These are phyloP conservation scores for Saxidomus purpurata DNA, from an alignment of 1,140 invertebrate genomes.

Conservation along the genomic window DNA sequence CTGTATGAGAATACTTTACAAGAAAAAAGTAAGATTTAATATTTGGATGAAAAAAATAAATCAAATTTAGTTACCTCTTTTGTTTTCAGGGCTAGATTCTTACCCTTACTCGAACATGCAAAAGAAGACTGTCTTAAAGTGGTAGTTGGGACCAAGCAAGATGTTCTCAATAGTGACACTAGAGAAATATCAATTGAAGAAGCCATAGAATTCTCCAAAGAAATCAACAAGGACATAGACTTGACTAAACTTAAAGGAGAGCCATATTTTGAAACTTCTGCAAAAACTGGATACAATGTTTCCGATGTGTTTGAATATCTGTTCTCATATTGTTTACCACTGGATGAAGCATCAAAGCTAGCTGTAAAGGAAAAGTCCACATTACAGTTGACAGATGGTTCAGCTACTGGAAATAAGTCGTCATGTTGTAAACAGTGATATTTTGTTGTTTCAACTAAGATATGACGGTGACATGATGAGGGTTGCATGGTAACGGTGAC, in stretches of 20 bases:
- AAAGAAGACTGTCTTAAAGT: conserved; percentile 84
- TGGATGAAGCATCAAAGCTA: conserved; percentile 22
- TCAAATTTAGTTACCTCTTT: no score
- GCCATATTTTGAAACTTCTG: conserved; percentile 87
- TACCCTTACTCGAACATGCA: conserved; percentile 83
- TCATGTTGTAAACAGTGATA: conserved; percentile 6
- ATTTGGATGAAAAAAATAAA: no score
- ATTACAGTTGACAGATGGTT: neutral
- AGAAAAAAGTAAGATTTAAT: no score
- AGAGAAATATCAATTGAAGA: conserved; percentile 81
- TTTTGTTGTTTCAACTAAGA: neutral
- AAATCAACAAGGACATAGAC: conserved; percentile 82
- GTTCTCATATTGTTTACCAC: conserved; percentile 83
- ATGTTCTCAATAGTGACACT: conserved; percentile 75
- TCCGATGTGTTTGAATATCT: conserved; percentile 85
- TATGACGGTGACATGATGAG: neutral
- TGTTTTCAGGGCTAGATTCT: conserved; percentile 84
- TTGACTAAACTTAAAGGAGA: conserved; percentile 70
- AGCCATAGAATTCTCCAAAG: conserved; percentile 77
- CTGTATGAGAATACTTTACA: no score
- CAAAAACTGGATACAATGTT: conserved; percentile 83
- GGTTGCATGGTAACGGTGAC: no score
- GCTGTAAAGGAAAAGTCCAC: neutral
- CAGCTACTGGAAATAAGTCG: neutral
- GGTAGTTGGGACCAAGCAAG: conserved; percentile 86